A percentile compares a stretch with the other conserved stretches of the same genome.
Conservation (phyloP, 2,797 vertebrate species). For the Fratercula arctica region DNA sequence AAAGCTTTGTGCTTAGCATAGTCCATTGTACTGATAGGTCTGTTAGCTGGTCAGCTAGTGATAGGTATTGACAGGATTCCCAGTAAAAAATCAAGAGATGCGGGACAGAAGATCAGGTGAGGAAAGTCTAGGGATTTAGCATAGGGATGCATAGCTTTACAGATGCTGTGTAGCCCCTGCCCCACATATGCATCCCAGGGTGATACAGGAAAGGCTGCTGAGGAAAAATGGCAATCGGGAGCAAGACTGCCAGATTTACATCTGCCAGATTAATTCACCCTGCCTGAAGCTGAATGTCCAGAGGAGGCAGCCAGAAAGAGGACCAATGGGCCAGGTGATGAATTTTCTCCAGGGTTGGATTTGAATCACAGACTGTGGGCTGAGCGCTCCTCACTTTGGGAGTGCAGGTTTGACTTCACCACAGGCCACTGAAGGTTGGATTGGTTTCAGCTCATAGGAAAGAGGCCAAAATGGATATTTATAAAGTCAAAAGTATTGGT, state of each 20-base stretch:
- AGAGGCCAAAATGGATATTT: neutral
- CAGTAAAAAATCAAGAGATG: neutral
- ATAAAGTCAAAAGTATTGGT: neutral
- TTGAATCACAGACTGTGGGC: neutral
- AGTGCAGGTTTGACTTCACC: neutral
- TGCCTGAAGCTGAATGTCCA: neutral
- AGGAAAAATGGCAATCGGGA: neutral
- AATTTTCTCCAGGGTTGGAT: neutral
- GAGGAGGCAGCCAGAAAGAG: neutral
- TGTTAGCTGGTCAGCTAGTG: neutral
- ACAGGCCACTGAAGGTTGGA: neutral
- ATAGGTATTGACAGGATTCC: neutral
- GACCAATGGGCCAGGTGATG: neutral
- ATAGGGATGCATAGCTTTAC: rapidly evolving
- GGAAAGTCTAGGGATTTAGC: rapidly evolving
- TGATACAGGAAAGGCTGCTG: neutral
- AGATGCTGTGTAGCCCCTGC: neutral
- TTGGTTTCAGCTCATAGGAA: neutral
- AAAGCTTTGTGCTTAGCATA: neutral
- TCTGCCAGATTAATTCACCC: neutral
- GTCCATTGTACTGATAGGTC: neutral
- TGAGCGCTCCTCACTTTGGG: neutral
- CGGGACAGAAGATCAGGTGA: neutral
- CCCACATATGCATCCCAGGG: neutral
- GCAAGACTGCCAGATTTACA: neutral